Evolutionary conservation across 1,140 invertebrate species (phyloP), one percentile per base, ranked within the genome.

Genomic region (Rhyacophila brunnea): DNA sequence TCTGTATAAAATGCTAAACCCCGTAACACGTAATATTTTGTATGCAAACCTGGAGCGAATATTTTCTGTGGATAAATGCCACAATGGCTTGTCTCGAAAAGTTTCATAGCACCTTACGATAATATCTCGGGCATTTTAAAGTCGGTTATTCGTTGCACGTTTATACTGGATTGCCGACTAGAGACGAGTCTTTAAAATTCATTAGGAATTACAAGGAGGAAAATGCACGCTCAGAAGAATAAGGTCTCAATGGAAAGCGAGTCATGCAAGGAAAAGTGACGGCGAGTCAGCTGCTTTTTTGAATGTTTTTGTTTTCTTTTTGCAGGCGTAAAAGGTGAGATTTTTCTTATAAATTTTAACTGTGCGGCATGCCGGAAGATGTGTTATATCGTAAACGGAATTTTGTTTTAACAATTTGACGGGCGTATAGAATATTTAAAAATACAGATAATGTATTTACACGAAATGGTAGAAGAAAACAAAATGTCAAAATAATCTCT

Each of bases 141-240:
- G 60, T 51, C 60, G 34, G 46, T 62, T 56, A 64, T 64, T 64
- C 62, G 52, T 18, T 40, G 57, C 62, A 64, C 62, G 62, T 64
- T 47, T 55, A 19, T 52, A 14, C 52, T 48, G 58, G 62, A 64
- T 64, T 64, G 62, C 62, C 62, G 44, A 57, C 58, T 47, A 51
- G 62, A 64, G 61, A 63, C 55, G 50, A 58, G 62, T 52, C 58
- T 64, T 64, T 64, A 64, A 64, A 64, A 64, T 64, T 64, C 62
- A 64, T 64, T 64, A 64, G 52, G 53, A 64, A 59, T 57, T 55
- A 60, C 52, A 55, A 44, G 43, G 56, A 56, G 48, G 60, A 34
- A 61, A 56, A 60, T 49, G 28, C 7, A 23, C 13, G 18, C 57
- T 46, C 50, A 32, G 17, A 11, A 35, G 18, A 11, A 19, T 34